Percentiles rank a stretch among this genome's conserved stretches.
phyloP scores from a whole-genome alignment of 2,888 invertebrate species.

The Lacanobia wlatinum region DNA sequence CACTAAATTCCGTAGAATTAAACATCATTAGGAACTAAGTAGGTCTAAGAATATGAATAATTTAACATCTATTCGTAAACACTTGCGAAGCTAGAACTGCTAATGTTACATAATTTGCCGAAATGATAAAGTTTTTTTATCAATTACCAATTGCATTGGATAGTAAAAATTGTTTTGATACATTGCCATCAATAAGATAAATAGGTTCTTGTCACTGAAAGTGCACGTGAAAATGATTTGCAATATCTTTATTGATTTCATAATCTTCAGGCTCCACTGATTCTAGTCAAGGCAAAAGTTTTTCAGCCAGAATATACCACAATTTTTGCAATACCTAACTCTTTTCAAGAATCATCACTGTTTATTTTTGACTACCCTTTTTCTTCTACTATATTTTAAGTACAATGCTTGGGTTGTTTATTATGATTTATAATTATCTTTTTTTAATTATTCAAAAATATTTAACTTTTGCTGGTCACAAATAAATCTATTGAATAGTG shows the following conservation, averaged over 20 bases:
- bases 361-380: neutral
- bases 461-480: conserved; percentile 14
- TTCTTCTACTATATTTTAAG: conserved; percentile 4
- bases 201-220: conserved; percentile 23
- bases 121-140: conserved; percentile 21
- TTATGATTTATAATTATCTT: no score
- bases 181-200: conserved; percentile 9
- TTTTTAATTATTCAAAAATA: neutral
- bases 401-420: neutral
- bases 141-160: neutral
- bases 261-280: conserved; percentile 43
- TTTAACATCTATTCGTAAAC: conserved; percentile 17
- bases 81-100: conserved; percentile 5
- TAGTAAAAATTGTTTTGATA: conserved; percentile 5
- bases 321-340: neutral
- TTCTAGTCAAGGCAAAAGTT: conserved; percentile 49
- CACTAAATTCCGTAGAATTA: conserved; percentile 60
- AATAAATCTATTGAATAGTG: conserved; percentile 44
- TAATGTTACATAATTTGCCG: conserved; percentile 1
- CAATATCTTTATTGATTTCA: conserved; percentile 29
- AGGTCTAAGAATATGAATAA: conserved; percentile 35
- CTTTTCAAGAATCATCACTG: neutral
- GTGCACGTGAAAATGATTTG: conserved; percentile 9
- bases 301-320: conserved; percentile 7
- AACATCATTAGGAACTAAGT: conserved; percentile 51